Conservation (phyloP, 2,888 invertebrate genomes). For the Nezara viridula region DNA sequence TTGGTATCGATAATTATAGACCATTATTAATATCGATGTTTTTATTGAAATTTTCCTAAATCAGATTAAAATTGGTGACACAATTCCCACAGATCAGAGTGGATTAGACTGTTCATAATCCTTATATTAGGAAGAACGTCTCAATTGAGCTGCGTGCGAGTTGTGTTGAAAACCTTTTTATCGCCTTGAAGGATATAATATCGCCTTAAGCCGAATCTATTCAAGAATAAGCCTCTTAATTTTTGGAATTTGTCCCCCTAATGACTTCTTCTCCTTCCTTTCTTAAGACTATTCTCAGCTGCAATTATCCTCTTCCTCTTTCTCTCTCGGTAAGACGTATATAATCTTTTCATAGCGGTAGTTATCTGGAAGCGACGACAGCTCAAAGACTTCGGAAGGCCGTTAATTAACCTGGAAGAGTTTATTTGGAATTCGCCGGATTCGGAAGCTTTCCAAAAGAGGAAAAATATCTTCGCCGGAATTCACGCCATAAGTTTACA, state of each 20-base stretch:
- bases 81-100: too few relatives aligned
- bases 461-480: background rate
- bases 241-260: background rate
- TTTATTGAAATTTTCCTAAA: too few relatives aligned
- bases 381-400: background rate
- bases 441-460: background rate
- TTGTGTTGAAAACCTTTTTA: background rate
- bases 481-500: background rate
- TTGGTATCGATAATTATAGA: too few relatives aligned
- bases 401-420: background rate
- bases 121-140: background rate
- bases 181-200: background rate
- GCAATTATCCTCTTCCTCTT: background rate
- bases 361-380: background rate
- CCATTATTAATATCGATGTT: too few relatives aligned
- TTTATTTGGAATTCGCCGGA: background rate
- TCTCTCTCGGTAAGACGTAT: too few relatives aligned
- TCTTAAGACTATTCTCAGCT: background rate
- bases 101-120: background rate
- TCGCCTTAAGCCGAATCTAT: background rate
- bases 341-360: background rate
- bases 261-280: background rate
- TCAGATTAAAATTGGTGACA: too few relatives aligned
- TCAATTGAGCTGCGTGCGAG: too few relatives aligned
- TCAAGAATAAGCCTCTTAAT: slow-evolving; percentile 7